Evolutionary conservation across 2,888 invertebrate species (phyloP).

Genomic region (Hemithea aestivaria): DNA sequence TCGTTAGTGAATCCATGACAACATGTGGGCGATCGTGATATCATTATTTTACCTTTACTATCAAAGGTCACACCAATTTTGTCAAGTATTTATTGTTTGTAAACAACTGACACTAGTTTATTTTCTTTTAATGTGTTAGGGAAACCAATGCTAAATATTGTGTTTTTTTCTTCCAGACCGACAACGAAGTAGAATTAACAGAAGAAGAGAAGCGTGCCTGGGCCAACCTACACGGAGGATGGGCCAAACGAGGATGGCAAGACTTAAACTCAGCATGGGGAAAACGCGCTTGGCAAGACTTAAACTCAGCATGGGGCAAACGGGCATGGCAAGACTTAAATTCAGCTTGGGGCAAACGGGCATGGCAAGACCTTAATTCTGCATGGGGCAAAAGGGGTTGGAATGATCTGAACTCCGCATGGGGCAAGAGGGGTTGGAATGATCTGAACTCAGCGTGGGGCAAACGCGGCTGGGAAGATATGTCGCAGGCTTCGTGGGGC

Average conservation of each 20-base stretch:
- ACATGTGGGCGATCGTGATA: conserved; percentile 1
- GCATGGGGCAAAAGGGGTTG: conserved; percentile 81
- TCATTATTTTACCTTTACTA: neutral
- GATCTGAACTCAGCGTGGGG: conserved; percentile 73
- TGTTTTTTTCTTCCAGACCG: conserved; percentile 44
- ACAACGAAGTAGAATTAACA: conserved; percentile 66
- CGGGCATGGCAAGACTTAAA: conserved; percentile 80
- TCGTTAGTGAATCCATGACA: conserved; percentile 11
- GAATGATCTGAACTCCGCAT: conserved; percentile 73
- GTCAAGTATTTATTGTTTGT: too few relatives aligned
- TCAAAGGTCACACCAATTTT: conserved; percentile 3
- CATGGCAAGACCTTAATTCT: conserved; percentile 73
- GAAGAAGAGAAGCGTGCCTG: conserved; percentile 81
- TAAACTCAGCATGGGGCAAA: conserved; percentile 78
- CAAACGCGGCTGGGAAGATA: conserved; percentile 80
- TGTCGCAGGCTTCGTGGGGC: conserved; percentile 72
- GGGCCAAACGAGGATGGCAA: conserved; percentile 80
- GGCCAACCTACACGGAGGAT: conserved; percentile 77
- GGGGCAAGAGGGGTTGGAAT: too few relatives aligned
- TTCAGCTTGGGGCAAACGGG: conserved; percentile 79
- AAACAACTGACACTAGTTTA: too few relatives aligned
- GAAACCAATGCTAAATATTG: neutral
- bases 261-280: conserved; percentile 79
- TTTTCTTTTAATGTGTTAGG: too few relatives aligned
- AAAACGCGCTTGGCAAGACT: conserved; percentile 80